Evolutionary conservation across 2,888 invertebrate species (phyloP), one percentile per base, ranked within the genome.

Genomic region (Argyresthia albistria): DNA sequence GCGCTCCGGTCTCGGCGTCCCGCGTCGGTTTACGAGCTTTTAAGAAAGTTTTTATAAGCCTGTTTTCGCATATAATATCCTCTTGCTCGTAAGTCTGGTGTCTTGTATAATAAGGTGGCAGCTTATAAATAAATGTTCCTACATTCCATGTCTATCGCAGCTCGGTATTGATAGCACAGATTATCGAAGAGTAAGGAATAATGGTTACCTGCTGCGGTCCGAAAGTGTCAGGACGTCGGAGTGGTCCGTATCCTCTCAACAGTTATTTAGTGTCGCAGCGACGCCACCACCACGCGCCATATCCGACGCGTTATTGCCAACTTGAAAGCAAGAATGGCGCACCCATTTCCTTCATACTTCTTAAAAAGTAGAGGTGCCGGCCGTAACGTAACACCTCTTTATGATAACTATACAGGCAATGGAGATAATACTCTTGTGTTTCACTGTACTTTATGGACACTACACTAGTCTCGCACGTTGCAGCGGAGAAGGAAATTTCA

Each of bases 251-350:
- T 73, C 69, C 65, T 64, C 59, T 73, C 25, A 25, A 25, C 25
- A 25, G 25, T 76, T 80, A 79, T 84, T 84, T 83, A 86, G 77
- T 78, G 79, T 78, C 71, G 71, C 74, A 76, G 81, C 74, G 77
- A 82, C 76, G 84, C 83, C 86, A 83, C 74, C 69, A 81, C 73
- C 84, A 81, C 76, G 80, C 82, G 78, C 81, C 80, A 76, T 77
- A 81, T 79, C 76, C 79, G 76, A 75, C 71, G 70, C 76, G 80
- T 84, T 84, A 86, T 83, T 83, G 78, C 83, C 82, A 78, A 80
- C 83, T 86, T 80, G 80, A 81, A 84, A 82, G 77, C 78, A 81
- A 78, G 78, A 82, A 83, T 76, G 71, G 73, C 77, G 73, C 72
- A 78, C 76, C 80, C 77, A 80, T 80, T 82, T 83, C 73, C 76